Percentiles rank a stretch among this genome's conserved stretches.
Evolutionary conservation across 2,797 vertebrate genomes (phyloP).

Genomic region (Acanthurus lineatus): DNA sequence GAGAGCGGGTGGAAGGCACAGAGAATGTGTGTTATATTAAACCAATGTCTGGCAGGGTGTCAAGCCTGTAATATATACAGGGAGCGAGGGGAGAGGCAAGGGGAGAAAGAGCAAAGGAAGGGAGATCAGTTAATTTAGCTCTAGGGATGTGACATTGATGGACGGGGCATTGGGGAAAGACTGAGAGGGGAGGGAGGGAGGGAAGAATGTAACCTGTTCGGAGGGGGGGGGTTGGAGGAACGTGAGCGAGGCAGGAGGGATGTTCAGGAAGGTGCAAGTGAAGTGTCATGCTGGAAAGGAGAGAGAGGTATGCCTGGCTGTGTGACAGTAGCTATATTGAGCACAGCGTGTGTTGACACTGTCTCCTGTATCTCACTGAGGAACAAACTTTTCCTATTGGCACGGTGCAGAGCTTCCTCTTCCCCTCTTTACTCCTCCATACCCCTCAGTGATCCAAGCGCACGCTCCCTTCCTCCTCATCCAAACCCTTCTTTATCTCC

Average conservation of each 20-base stretch:
- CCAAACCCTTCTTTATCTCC: conserved; percentile 28
- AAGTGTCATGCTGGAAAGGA: conserved; percentile 77
- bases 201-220: conserved; percentile 66
- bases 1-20: conserved; percentile 74
- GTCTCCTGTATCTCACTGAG: conserved; percentile 85
- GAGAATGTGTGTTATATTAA: conserved; percentile 83
- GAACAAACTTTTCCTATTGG: conserved; percentile 88
- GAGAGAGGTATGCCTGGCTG: conserved; percentile 81
- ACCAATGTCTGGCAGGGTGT: conserved; percentile 79
- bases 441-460: conserved; percentile 58
- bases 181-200: conserved; percentile 35
- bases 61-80: conserved; percentile 74
- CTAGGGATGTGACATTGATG: conserved; percentile 75
- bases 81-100: conserved; percentile 48
- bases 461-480: conserved; percentile 31
- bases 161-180: conserved; percentile 48
- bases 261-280: conserved; percentile 65
- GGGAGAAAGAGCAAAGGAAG: conserved; percentile 62
- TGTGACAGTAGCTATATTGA: conserved; percentile 88
- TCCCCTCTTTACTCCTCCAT: conserved; percentile 52
- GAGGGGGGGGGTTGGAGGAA: conserved; percentile 30
- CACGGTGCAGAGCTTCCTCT: conserved; percentile 76
- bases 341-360: conserved; percentile 86
- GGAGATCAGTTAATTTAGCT: conserved; percentile 77
- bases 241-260: conserved; percentile 56